phyloP scores from a whole-genome alignment of 2,888 invertebrate genomes.

The Penaeus monodon region DNA sequence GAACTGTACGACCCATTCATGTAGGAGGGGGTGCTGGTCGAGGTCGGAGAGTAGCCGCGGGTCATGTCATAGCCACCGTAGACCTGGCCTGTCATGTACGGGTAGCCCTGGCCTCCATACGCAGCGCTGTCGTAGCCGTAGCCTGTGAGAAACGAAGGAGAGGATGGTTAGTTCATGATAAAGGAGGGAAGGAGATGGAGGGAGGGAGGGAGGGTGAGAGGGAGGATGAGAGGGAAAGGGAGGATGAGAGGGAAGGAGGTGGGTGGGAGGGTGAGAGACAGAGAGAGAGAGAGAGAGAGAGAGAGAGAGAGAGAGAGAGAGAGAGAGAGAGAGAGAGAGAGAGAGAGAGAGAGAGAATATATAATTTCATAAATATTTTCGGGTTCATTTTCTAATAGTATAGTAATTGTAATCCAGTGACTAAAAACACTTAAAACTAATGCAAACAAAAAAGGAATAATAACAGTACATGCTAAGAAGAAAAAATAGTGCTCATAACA shows the following conservation, averaged over 20 bases:
- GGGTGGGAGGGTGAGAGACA: no score
- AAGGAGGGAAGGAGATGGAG: not conserved
- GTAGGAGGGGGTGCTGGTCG: constrained; percentile 74
- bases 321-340: not conserved
- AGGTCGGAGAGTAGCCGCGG: constrained; percentile 67
- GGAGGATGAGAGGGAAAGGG: not conserved
- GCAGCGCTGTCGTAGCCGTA: constrained; percentile 60
- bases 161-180: not conserved
- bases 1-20: constrained; percentile 82
- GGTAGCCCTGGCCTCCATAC: constrained; percentile 61
- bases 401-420: no score
- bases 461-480: no score
- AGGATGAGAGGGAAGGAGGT: not conserved
- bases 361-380: not conserved
- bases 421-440: no score
- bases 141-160: constrained; percentile 28
- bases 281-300: no score
- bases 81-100: constrained; percentile 64
- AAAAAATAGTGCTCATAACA: no score
- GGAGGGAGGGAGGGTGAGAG: not conserved
- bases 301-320: not conserved
- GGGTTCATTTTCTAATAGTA: no score
- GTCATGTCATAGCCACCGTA: constrained; percentile 67
- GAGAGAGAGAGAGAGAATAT: constrained; percentile 7
- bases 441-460: no score